phyloP scores from a whole-genome alignment of 2,113 vertebrate genomes.

The Paratilapia polleni region DNA sequence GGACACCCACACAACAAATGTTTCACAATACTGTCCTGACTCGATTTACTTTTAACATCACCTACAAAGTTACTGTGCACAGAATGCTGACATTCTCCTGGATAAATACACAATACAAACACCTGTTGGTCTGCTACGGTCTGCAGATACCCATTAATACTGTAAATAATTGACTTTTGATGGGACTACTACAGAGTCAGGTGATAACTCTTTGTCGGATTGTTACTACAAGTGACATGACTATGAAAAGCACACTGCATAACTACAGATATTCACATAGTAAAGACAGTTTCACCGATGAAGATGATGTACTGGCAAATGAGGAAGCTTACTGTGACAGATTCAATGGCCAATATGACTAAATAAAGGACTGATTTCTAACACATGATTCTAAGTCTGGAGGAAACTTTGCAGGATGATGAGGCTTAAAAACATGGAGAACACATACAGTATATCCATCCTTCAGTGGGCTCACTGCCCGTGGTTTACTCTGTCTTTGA shows the following conservation, averaged over 20 bases:
- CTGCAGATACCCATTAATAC: neutral
- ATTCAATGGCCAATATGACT: neutral
- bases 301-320: neutral
- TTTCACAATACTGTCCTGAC: neutral
- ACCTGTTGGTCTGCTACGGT: neutral
- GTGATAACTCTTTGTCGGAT: neutral
- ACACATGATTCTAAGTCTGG: neutral
- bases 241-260: no score
- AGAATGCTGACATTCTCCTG: neutral
- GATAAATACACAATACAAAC: neutral
- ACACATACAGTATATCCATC: neutral
- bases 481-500: conserved; percentile 10
- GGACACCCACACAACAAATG: no score
- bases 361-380: neutral
- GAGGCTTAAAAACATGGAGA: conserved; percentile 6
- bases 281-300: neutral
- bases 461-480: neutral
- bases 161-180: neutral
- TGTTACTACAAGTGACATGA: neutral
- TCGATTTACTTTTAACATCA: neutral
- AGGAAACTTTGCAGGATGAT: conserved; percentile 1
- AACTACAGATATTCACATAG: neutral
- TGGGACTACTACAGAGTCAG: neutral
- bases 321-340: no score
- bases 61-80: neutral